Conservation (phyloP, 2,888 invertebrate species). For the Noctua janthina region DNA sequence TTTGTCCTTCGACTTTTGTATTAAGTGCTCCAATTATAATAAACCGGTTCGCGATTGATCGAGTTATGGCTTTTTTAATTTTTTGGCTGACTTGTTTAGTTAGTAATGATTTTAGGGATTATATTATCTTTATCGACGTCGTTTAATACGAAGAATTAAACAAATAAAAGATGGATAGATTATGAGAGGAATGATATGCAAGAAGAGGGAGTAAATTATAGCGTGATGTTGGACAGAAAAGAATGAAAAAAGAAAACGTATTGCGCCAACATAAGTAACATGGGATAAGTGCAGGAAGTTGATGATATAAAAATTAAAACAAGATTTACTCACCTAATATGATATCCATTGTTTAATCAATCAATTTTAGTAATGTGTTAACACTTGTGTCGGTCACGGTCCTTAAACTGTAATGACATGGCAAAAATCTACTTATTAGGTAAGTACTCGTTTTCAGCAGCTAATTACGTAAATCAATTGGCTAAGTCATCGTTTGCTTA, state of each 20-base stretch:
- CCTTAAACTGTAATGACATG: not conserved
- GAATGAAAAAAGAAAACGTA: not conserved
- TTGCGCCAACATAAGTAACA: not conserved
- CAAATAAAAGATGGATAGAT: not conserved
- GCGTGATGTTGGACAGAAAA: not conserved
- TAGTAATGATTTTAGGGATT: not conserved
- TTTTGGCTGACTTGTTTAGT: not conserved
- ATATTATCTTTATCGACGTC: not conserved
- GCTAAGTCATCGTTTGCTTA: not conserved
- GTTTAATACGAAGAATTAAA: not conserved
- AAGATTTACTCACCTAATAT: not conserved
- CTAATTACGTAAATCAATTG: not conserved
- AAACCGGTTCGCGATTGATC: slow-evolving; percentile 55
- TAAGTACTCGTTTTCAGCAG: not conserved
- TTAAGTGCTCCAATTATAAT: slow-evolving; percentile 74
- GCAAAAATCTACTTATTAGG: not conserved
- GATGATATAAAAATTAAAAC: too few relatives aligned
- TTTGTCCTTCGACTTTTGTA: slow-evolving; percentile 71
- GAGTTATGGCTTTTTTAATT: slow-evolving; percentile 1
- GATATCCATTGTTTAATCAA: not conserved
- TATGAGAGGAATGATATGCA: not conserved
- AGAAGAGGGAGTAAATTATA: not conserved
- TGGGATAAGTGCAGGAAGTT: not conserved
- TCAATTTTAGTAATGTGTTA: too few relatives aligned
- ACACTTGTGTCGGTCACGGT: not conserved